These are phyloP conservation scores for Lottia gigantea DNA, from an alignment of 2,888 invertebrate species.

Conservation along the genomic window DNA sequence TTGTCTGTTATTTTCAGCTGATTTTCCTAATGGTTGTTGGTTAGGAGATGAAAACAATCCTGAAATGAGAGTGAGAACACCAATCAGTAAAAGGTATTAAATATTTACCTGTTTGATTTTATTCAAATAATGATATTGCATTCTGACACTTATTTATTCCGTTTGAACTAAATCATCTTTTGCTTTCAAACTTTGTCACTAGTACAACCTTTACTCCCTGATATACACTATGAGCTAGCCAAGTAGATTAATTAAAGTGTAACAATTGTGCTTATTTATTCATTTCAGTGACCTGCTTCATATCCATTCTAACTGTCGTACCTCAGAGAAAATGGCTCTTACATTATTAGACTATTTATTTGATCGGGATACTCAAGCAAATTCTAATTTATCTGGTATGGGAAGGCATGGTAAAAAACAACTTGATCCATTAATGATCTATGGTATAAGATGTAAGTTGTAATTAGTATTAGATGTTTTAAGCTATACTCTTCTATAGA, in stretches of 20 bases:
- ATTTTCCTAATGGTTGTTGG: conserved; percentile 71
- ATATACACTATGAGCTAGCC: too few relatives aligned
- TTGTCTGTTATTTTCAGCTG: conserved; percentile 55
- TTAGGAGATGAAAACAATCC: conserved; percentile 70
- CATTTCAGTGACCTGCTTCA: conserved; percentile 68
- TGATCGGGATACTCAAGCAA: conserved; percentile 71
- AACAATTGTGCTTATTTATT: too few relatives aligned
- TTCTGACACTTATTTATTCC: too few relatives aligned
- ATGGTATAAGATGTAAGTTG: conserved; percentile 68
- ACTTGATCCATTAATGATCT: conserved; percentile 71
- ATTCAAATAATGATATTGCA: background rate
- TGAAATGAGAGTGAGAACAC: conserved; percentile 70
- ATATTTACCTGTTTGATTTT: conserved; percentile 12
- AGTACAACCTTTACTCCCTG: too few relatives aligned
- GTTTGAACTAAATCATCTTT: too few relatives aligned
- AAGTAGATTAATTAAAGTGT: too few relatives aligned
- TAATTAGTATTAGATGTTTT: background rate
- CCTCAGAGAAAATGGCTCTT: conserved; percentile 72
- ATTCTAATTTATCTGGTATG: conserved; percentile 71
- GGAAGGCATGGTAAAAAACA: conserved; percentile 72
- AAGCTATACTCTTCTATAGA: too few relatives aligned
- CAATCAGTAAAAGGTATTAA: conserved; percentile 68
- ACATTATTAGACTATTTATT: conserved; percentile 71
- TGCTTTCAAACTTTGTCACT: too few relatives aligned
- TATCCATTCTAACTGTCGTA: conserved; percentile 71